These are phyloP conservation scores for Sterrhoptilus dennistouni DNA, from an alignment of 2,113 vertebrate species.

Conservation along the genomic window DNA sequence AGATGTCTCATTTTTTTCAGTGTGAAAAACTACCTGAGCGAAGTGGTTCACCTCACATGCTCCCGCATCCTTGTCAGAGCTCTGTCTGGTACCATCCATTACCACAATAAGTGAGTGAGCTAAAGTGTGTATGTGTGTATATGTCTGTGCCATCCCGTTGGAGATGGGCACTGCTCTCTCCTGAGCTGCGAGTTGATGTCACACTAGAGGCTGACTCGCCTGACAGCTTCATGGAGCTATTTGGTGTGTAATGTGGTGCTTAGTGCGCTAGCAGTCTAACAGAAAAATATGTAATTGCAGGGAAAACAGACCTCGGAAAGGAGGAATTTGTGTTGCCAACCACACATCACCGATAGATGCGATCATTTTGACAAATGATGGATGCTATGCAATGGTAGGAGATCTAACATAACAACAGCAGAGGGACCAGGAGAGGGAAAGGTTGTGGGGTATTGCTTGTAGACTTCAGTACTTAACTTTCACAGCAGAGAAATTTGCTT, in stretches of 20 bases:
- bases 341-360: constrained; percentile 95
- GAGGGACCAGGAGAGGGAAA: background rate
- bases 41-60: constrained; percentile 89
- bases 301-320: constrained; percentile 89
- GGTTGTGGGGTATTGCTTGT: background rate
- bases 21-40: constrained; percentile 85
- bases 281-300: constrained; percentile 69
- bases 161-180: background rate
- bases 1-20: constrained; percentile 64
- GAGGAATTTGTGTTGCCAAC: constrained; percentile 96
- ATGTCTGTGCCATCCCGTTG: background rate
- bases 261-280: background rate
- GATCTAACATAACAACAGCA: background rate
- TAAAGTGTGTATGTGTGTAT: fast-evolving
- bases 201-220: background rate
- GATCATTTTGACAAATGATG: constrained; percentile 91
- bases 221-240: background rate
- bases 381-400: constrained; percentile 94
- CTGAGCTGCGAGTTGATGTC: background rate
- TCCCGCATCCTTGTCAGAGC: constrained; percentile 91
- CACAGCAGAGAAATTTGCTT: background rate
- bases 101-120: constrained; percentile 89
- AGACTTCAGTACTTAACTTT: background rate
- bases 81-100: constrained; percentile 87
- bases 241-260: background rate